These are phyloP conservation scores for Ptilorrhoa leucosticta DNA, from an alignment of 2,113 vertebrate genomes.

Conservation along the genomic window DNA sequence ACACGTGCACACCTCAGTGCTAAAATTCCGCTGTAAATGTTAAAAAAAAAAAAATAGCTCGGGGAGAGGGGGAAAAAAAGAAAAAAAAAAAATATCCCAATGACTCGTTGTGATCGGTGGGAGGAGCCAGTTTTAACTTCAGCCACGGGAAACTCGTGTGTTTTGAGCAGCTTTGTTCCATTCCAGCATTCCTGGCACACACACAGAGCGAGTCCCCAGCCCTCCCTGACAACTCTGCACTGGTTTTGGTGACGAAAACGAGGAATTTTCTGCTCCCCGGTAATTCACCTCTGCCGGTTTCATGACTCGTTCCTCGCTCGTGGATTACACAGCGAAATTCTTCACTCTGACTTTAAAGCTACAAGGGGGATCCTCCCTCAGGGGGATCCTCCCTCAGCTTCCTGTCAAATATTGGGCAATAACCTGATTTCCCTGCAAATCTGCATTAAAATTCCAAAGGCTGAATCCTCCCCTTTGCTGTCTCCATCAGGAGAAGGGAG, in stretches of 20 bases:
- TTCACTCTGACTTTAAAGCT: neutral
- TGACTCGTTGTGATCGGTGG: fast-evolving
- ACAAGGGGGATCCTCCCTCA: neutral
- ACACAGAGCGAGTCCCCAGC: neutral
- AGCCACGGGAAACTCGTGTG: neutral
- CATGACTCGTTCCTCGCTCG: neutral
- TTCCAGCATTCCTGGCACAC: neutral
- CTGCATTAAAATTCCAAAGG: conserved; percentile 3
- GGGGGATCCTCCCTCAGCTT: neutral
- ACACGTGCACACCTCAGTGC: neutral
- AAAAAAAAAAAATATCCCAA: no score
- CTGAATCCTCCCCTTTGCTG: neutral
- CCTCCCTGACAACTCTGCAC: neutral
- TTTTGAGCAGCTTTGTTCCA: neutral
- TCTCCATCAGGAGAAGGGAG: neutral
- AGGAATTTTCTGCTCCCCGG: neutral
- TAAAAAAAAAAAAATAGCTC: neutral
- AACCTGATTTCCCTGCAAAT: conserved; percentile 17
- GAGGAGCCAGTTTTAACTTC: neutral
- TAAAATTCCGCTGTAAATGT: neutral
- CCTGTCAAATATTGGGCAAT: neutral
- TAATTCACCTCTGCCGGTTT: neutral
- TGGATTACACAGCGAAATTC: neutral
- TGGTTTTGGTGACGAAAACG: neutral
- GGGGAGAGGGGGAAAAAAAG: neutral